Percentiles rank a stretch among this genome's conserved stretches.
Evolutionary conservation across 2,113 vertebrate species (phyloP).

Genomic region (Salvelinus alpinus): DNA sequence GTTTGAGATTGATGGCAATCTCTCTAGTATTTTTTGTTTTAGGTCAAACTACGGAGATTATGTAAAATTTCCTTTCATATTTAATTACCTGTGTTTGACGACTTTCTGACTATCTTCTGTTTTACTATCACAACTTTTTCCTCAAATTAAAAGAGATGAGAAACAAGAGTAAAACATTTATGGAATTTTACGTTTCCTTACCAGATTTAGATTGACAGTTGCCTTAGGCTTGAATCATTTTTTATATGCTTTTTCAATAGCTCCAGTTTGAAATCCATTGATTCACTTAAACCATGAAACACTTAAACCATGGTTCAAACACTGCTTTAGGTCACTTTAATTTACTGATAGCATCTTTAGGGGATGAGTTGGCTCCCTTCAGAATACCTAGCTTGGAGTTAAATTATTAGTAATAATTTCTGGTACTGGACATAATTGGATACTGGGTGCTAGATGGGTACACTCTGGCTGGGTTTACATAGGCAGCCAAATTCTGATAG

Average conservation of each 20-base stretch:
- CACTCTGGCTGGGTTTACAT: neutral
- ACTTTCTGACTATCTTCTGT: neutral
- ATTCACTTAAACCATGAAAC: constrained; percentile 2
- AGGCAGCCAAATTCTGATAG: no score
- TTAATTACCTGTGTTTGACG: neutral
- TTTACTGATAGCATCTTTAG: constrained; percentile 6
- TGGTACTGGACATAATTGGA: neutral
- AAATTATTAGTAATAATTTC: neutral
- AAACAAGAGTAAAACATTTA: neutral
- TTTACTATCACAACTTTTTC: neutral
- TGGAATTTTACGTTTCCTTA: neutral
- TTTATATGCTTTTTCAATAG: neutral
- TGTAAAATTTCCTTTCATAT: neutral
- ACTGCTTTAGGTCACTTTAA: neutral
- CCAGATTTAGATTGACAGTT: constrained; percentile 5
- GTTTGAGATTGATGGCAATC: constrained; percentile 14
- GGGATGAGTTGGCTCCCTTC: neutral
- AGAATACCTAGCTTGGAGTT: neutral
- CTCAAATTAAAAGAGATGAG: neutral
- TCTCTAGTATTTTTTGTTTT: neutral
- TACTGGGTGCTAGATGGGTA: neutral
- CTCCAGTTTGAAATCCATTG: neutral
- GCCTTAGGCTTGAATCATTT: neutral
- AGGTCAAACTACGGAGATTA: neutral
- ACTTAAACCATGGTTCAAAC: no score